Evolutionary conservation across 2,888 invertebrate species (phyloP).

Genomic region (Rhingia rostrata): DNA sequence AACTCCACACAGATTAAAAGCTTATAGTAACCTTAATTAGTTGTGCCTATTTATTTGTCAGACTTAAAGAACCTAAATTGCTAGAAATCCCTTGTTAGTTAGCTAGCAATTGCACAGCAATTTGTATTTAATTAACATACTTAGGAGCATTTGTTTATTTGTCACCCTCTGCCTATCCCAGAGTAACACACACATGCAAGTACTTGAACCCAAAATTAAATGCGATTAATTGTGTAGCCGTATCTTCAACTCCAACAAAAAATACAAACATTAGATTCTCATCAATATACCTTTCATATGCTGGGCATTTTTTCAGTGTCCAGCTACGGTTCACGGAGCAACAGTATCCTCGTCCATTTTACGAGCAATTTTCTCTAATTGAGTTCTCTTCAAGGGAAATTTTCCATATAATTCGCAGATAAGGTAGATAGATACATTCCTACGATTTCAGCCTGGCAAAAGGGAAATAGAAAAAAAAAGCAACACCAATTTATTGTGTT

Average conservation of each 20-base stretch:
- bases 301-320: slow-evolving; percentile 14
- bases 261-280: background rate
- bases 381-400: slow-evolving; percentile 62
- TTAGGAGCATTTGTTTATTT: no score
- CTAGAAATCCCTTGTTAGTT: no score
- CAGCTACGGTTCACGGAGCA: slow-evolving; percentile 10
- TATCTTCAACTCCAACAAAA: background rate
- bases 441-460: background rate
- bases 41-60: no score
- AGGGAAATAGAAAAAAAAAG: background rate
- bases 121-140: no score
- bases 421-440: slow-evolving; percentile 34
- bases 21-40: no score
- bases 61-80: no score
- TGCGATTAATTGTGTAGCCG: slow-evolving; percentile 31
- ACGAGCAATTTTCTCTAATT: slow-evolving; percentile 61
- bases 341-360: slow-evolving; percentile 39
- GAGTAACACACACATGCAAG: background rate
- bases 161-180: no score
- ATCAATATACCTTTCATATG: slow-evolving; percentile 21
- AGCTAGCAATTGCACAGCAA: no score
- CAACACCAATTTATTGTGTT: slow-evolving; percentile 46
- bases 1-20: no score
- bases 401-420: slow-evolving; percentile 56
- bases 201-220: slow-evolving; percentile 8